Evolutionary conservation across 2,888 invertebrate species (phyloP).

Genomic region (Galeopsomyia nigrocyanea): DNA sequence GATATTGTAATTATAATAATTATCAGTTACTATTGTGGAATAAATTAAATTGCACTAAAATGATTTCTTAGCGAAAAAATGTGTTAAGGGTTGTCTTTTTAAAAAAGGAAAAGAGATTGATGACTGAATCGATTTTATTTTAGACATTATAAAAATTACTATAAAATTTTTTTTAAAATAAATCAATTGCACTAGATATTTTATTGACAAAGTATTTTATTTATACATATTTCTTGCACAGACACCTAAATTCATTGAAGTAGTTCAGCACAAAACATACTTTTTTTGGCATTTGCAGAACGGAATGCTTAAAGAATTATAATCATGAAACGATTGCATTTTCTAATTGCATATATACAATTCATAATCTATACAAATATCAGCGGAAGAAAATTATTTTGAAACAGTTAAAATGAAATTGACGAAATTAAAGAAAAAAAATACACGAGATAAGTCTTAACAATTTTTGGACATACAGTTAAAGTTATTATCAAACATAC

Average conservation of each 20-base stretch:
- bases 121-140: neutral
- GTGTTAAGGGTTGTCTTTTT: too few relatives aligned
- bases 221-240: constrained; percentile 33
- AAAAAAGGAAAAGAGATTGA: too few relatives aligned
- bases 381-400: constrained; percentile 40
- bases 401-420: constrained; percentile 25
- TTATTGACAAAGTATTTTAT: constrained; percentile 42
- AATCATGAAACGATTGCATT: constrained; percentile 26
- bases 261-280: constrained; percentile 33
- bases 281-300: constrained; percentile 38
- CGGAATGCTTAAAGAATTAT: constrained; percentile 43
- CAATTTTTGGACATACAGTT: constrained; percentile 22
- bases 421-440: constrained; percentile 4
- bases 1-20: too few relatives aligned
- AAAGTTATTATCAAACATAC: constrained; percentile 36
- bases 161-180: constrained; percentile 6
- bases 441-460: constrained; percentile 29
- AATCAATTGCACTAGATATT: constrained; percentile 21
- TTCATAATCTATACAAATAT: constrained; percentile 41
- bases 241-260: constrained; percentile 32
- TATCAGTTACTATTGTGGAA: too few relatives aligned
- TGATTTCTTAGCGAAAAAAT: too few relatives aligned
- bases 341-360: constrained; percentile 42
- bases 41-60: too few relatives aligned
- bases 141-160: neutral